Percentiles rank a stretch among this genome's conserved stretches.
phyloP scores from a whole-genome alignment of 2,888 invertebrate species.

The Cryptocephalus moraei region DNA sequence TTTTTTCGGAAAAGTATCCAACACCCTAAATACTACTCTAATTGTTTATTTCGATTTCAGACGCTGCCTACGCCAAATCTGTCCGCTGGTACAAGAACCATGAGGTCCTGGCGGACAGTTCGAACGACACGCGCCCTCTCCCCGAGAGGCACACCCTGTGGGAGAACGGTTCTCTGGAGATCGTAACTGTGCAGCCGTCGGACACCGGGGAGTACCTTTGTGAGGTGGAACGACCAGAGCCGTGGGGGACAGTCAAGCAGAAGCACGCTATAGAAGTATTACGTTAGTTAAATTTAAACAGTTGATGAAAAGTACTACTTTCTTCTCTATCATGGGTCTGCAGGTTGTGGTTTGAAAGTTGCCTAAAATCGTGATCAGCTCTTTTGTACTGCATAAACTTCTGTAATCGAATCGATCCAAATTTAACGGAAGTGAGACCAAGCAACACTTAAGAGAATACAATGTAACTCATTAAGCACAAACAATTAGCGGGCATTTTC shows the following conservation, averaged over 20 bases:
- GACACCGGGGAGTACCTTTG: slow-evolving; percentile 62
- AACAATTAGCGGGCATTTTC: too few relatives aligned
- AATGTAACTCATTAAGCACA: too few relatives aligned
- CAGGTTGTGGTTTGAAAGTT: too few relatives aligned
- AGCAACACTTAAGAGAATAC: too few relatives aligned
- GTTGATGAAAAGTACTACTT: too few relatives aligned
- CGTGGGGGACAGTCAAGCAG: slow-evolving; percentile 61
- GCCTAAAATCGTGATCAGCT: too few relatives aligned
- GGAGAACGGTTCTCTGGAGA: slow-evolving; percentile 62
- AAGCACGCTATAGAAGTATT: slow-evolving; percentile 69
- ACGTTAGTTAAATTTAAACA: slow-evolving; percentile 44
- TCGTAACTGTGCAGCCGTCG: slow-evolving; percentile 43
- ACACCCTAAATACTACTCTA: too few relatives aligned
- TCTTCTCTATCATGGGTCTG: too few relatives aligned
- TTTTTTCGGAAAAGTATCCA: too few relatives aligned
- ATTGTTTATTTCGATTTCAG: slow-evolving; percentile 34
- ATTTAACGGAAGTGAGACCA: too few relatives aligned
- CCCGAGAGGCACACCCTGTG: slow-evolving; percentile 53
- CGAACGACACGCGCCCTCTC: slow-evolving; percentile 26
- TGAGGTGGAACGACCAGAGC: slow-evolving; percentile 53
- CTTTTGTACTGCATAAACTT: too few relatives aligned
- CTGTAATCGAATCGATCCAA: too few relatives aligned
- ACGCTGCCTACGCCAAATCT: slow-evolving; percentile 41
- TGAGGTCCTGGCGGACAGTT: slow-evolving; percentile 44
- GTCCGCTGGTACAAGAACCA: slow-evolving; percentile 65